Evolutionary conservation across 2,113 vertebrate genomes (phyloP).

Genomic region (Lanius collurio): DNA sequence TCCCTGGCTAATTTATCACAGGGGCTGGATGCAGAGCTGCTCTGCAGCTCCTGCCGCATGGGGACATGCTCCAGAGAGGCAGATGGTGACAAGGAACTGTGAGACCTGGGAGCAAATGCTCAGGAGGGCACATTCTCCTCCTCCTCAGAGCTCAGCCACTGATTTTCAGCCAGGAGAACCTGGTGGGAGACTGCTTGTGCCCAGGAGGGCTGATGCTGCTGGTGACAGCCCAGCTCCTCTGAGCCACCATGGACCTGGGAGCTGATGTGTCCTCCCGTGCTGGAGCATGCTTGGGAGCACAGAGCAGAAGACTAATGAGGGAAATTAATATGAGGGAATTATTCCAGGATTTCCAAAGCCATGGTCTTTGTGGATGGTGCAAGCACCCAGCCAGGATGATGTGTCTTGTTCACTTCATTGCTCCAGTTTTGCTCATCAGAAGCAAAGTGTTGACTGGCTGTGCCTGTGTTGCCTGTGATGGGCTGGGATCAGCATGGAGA

Average conservation of each 20-base stretch:
- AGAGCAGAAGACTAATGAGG: neutral
- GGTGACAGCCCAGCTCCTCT: neutral
- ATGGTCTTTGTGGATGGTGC: neutral
- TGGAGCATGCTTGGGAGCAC: neutral
- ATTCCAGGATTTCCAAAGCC: neutral
- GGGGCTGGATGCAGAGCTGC: neutral
- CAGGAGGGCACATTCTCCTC: neutral
- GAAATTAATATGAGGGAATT: neutral
- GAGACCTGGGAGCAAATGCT: fast-evolving
- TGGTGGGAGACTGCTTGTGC: neutral
- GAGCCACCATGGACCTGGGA: neutral
- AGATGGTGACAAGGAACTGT: neutral
- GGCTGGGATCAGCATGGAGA: neutral
- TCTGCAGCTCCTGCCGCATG: neutral
- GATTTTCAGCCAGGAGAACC: neutral
- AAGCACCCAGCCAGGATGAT: neutral
- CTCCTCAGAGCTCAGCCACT: neutral
- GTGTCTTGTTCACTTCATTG: neutral
- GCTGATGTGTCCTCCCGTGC: neutral
- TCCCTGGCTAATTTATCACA: slow-evolving; percentile 63
- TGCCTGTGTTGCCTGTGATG: fast-evolving
- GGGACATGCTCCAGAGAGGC: neutral
- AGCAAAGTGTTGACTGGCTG: neutral
- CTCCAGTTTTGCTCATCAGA: neutral
- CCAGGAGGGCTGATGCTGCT: neutral